Evolutionary conservation across 2,797 vertebrate species (phyloP), one percentile per base, ranked within the genome.

Genomic region (Loriculus beryllinus): DNA sequence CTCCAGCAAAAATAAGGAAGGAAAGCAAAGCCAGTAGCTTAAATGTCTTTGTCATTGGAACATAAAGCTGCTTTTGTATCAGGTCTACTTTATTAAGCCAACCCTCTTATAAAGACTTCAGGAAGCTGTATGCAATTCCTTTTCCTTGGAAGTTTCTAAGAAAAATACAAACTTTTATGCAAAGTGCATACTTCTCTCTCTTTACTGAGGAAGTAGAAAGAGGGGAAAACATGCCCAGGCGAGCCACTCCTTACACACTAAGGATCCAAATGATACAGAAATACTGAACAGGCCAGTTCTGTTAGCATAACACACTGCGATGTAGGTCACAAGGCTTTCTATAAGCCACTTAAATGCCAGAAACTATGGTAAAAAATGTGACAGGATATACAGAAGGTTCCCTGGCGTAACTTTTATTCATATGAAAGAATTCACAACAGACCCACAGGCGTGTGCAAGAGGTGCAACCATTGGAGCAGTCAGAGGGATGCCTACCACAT

Each of bases 241-340:
- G 35, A 84, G 18, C 7, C 23, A 22, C 60, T 68, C 40, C 40
- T 82, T 28, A 18, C 21, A 23, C 19, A 33, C 15, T 17, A 21
- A 23, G 21, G 18, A 29, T 31, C 40, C 33, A 8, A 10, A 15
- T 2, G 39, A 35, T 45, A 47, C 86, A 29, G 52, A 57, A 54
- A 48, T n/a, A 75, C 8, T 2, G 6, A 0, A 0, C 40, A 64
- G 40, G 33, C 15, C 48, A 59, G 10, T 13, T 33, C 75, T 78
- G n/a, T 49, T 52, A 71, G 28, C 29, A 26, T 12, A 33, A 25
- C 7, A 26, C 37, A 35, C 37, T 16, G 3, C 6, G 4, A 2
- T 23, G 14, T 14, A 28, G 2, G 0, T 11, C 43, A 75, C 1
- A 0, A 13, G 45, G 15, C 31, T 80, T 48, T 31, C 14, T 9